A percentile compares a stretch with the other conserved stretches of the same genome.
Conservation (phyloP, 2,113 vertebrate species). For the Lonchura striata region DNA sequence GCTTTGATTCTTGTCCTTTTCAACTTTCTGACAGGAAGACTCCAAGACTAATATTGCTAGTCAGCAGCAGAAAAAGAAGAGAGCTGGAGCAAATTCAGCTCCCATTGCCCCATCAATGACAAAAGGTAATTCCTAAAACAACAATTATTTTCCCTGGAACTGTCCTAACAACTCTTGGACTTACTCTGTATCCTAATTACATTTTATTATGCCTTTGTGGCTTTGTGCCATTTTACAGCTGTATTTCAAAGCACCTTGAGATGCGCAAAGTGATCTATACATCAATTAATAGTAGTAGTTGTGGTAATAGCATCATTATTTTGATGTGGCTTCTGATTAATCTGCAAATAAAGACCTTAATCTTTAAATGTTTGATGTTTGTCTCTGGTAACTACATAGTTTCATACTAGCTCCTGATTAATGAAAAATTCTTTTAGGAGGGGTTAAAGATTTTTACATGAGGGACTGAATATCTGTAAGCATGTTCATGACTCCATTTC, state of each 20-base stretch:
- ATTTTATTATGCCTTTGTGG: slow-evolving; percentile 13
- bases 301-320: not conserved
- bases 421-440: not conserved
- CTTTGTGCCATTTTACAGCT: not conserved
- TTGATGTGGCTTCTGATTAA: not conserved
- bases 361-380: not conserved
- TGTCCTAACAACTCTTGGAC: not conserved
- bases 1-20: not conserved
- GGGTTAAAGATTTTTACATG: not conserved
- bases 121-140: not conserved
- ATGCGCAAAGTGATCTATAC: not conserved
- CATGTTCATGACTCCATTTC: slow-evolving; percentile 5
- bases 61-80: not conserved
- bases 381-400: not conserved
- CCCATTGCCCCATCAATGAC: not conserved
- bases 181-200: not conserved
- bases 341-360: not conserved
- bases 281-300: not conserved
- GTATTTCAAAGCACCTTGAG: slow-evolving; percentile 9
- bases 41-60: not conserved
- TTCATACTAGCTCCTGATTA: not conserved
- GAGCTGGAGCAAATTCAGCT: not conserved
- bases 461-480: not conserved
- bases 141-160: not conserved
- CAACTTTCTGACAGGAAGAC: not conserved